Conservation (phyloP, 2,113 vertebrate genomes). For the Telmatochromis bifrenatus region DNA sequence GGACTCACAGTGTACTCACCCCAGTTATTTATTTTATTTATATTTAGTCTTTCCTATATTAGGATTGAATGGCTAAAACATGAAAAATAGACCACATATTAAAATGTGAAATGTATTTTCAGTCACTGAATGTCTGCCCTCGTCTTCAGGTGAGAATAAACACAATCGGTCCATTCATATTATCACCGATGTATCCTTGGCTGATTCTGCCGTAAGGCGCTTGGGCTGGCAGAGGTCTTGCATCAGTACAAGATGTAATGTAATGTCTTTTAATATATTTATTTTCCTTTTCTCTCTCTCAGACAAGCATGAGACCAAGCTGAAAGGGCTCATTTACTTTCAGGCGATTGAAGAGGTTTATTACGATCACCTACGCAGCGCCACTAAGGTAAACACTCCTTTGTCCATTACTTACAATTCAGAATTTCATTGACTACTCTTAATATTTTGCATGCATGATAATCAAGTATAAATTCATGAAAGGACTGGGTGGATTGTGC, state of each 20-base stretch:
- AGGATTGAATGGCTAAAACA: neutral
- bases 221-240: conserved; percentile 49
- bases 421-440: neutral
- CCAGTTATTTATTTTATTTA: neutral
- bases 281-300: conserved; percentile 28
- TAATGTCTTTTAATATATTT: conserved; percentile 45
- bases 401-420: neutral
- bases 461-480: neutral
- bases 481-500: neutral
- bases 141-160: neutral
- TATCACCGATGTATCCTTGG: neutral
- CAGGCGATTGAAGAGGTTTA: conserved; percentile 82
- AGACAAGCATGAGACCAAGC: conserved; percentile 80
- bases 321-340: conserved; percentile 82
- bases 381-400: conserved; percentile 68
- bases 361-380: conserved; percentile 79
- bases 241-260: conserved; percentile 50
- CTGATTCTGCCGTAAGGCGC: neutral
- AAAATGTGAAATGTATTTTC: neutral
- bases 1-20: neutral
- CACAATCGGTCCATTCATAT: neutral
- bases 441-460: neutral
- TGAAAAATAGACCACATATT: neutral
- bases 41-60: neutral
- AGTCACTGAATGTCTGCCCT: neutral